A percentile compares a stretch with the other conserved stretches of the same genome.
phyloP scores from a whole-genome alignment of 2,113 vertebrate genomes.

The Trochalopteron elliotii region DNA sequence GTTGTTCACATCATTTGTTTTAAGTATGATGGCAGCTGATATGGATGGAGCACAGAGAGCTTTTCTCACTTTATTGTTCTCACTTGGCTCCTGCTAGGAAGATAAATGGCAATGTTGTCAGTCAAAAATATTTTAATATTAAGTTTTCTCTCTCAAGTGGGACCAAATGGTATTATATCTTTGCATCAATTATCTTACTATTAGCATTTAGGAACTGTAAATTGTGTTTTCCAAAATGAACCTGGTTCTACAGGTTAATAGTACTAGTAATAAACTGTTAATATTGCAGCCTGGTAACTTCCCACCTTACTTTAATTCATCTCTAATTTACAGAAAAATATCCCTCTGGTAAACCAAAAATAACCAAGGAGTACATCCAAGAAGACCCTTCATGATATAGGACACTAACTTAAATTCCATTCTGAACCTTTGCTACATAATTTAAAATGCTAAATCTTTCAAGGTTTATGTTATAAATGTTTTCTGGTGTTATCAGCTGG shows the following conservation, averaged over 20 bases:
- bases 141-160: neutral
- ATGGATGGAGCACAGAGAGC: neutral
- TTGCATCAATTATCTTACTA: neutral
- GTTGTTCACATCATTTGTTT: neutral
- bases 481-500: neutral
- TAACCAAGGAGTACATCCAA: neutral
- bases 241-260: neutral
- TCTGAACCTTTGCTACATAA: neutral
- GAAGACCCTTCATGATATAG: neutral
- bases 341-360: neutral
- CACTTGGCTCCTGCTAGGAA: neutral
- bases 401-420: neutral
- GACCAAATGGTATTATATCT: neutral
- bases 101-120: slow-evolving; percentile 33
- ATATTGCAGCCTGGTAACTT: neutral
- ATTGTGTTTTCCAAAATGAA: neutral
- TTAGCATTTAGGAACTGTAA: neutral
- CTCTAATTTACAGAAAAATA: neutral
- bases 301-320: neutral
- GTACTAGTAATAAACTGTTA: neutral
- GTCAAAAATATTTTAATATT: slow-evolving; percentile 22
- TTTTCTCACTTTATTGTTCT: neutral
- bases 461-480: neutral
- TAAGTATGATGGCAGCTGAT: neutral
- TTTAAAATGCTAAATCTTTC: neutral